These are phyloP conservation scores for Drosophila grimshawi DNA, from an alignment of 1,140 invertebrate genomes.

Conservation along the genomic window DNA sequence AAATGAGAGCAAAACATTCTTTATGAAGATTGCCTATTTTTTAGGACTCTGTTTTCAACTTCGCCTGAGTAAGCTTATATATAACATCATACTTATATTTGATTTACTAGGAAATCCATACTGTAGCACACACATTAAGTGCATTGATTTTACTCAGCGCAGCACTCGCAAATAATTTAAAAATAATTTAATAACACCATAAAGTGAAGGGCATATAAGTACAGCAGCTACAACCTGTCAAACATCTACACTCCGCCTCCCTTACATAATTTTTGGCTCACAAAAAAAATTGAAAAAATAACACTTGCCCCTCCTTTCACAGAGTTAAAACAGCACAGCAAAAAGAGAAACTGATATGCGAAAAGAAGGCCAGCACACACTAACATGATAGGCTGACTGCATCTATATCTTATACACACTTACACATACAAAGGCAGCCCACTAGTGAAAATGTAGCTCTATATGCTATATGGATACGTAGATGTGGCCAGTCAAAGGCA, in stretches of 20 bases:
- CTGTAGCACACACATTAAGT: constrained; percentile 17
- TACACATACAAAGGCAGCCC: constrained; percentile 40
- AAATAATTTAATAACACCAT: constrained; percentile 53
- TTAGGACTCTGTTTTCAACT: neutral
- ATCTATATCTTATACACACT: constrained; percentile 36
- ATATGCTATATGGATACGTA: constrained; percentile 40
- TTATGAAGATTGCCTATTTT: neutral
- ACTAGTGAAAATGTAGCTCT: constrained; percentile 45
- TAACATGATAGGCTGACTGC: constrained; percentile 77
- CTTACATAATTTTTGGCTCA: constrained; percentile 69
- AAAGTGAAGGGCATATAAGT: constrained; percentile 8
- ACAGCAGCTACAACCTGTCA: neutral
- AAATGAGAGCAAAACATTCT: neutral
- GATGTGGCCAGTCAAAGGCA: constrained; percentile 59
- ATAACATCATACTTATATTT: constrained; percentile 6
- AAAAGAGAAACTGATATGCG: constrained; percentile 12
- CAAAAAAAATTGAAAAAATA: constrained; percentile 43
- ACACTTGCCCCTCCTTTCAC: constrained; percentile 37
- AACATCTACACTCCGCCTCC: neutral
- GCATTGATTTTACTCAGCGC: constrained; percentile 10
- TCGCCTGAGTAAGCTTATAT: neutral
- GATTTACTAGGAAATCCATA: constrained; percentile 42
- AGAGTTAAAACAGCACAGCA: constrained; percentile 23
- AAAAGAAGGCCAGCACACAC: constrained; percentile 61
- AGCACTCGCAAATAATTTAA: constrained; percentile 41